These are phyloP conservation scores for Sciurus vulgaris DNA, from an alignment of 2,797 vertebrate species.

Conservation along the genomic window DNA sequence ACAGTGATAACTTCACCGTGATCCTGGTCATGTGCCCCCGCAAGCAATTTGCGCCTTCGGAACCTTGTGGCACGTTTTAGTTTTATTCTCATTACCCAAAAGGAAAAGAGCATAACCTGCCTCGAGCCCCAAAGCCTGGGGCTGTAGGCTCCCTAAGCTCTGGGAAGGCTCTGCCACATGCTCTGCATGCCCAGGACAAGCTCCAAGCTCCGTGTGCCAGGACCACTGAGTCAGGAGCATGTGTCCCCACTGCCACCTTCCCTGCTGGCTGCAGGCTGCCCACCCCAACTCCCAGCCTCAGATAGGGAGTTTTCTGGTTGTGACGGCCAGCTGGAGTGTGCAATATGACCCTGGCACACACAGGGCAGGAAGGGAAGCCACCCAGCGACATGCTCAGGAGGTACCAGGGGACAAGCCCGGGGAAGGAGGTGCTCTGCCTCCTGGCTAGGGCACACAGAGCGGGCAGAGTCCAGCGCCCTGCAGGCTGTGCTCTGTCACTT, in stretches of 20 bases:
- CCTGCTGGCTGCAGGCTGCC: background rate
- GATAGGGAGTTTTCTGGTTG: background rate
- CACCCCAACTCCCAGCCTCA: background rate
- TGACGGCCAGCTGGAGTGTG: constrained; percentile 17
- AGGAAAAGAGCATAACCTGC: background rate
- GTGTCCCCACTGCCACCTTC: fast-evolving
- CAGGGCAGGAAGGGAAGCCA: constrained; percentile 57
- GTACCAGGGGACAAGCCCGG: constrained; percentile 41
- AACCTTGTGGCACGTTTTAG: fast-evolving
- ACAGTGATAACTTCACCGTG: fast-evolving
- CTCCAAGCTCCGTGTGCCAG: too few species aligned
- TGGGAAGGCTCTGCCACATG: fast-evolving
- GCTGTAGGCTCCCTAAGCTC: too few species aligned
- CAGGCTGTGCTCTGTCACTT: constrained; percentile 71
- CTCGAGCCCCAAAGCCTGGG: background rate
- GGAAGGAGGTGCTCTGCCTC: constrained; percentile 64
- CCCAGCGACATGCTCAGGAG: constrained; percentile 42
- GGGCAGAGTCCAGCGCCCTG: constrained; percentile 50
- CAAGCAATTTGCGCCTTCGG: fast-evolving
- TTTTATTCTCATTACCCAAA: background rate
- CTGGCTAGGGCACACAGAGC: background rate
- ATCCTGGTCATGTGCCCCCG: fast-evolving
- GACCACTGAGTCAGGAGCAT: fast-evolving
- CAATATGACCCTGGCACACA: constrained; percentile 36
- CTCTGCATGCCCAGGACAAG: fast-evolving